Percentiles rank a stretch among this genome's conserved stretches.
Evolutionary conservation across 2,797 vertebrate genomes (phyloP).

Genomic region (Pseudotriccus pelzelni): DNA sequence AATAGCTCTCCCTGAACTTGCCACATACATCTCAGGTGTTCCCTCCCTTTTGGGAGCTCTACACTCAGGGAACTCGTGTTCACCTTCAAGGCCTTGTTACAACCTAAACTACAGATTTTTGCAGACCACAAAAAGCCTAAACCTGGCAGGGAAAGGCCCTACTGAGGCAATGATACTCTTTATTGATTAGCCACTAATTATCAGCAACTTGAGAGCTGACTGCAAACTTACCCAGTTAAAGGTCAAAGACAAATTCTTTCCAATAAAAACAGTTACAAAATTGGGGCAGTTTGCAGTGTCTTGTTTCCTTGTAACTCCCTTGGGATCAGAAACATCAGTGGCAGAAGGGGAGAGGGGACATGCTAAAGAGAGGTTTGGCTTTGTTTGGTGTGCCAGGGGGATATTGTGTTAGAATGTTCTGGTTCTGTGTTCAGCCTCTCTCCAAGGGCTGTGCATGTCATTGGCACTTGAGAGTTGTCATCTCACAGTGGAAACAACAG

Average conservation of each 20-base stretch:
- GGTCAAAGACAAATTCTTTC: constrained; percentile 22
- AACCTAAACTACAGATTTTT: background rate
- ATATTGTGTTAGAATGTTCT: background rate
- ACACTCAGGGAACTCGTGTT: background rate
- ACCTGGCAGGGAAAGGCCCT: background rate
- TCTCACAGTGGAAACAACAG: background rate
- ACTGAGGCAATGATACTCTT: background rate
- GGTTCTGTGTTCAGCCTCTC: background rate
- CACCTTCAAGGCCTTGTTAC: background rate
- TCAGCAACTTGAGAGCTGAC: background rate
- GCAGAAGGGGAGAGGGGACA: background rate
- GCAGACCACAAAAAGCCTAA: background rate
- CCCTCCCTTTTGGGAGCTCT: background rate
- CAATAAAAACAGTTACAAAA: constrained; percentile 20
- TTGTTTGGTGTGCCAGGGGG: background rate
- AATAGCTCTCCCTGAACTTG: background rate
- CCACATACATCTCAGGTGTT: too few relatives aligned
- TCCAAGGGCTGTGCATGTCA: background rate
- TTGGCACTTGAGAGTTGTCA: background rate
- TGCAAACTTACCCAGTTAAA: constrained; percentile 1
- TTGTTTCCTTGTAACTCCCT: background rate
- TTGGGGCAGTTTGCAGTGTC: background rate
- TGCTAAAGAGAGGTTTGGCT: constrained; percentile 11
- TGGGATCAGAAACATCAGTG: constrained; percentile 33
- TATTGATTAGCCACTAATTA: constrained; percentile 18